Percentiles rank a stretch among this genome's conserved stretches.
phyloP scores from a whole-genome alignment of 2,797 vertebrate species.

The Macropodus opercularis region DNA sequence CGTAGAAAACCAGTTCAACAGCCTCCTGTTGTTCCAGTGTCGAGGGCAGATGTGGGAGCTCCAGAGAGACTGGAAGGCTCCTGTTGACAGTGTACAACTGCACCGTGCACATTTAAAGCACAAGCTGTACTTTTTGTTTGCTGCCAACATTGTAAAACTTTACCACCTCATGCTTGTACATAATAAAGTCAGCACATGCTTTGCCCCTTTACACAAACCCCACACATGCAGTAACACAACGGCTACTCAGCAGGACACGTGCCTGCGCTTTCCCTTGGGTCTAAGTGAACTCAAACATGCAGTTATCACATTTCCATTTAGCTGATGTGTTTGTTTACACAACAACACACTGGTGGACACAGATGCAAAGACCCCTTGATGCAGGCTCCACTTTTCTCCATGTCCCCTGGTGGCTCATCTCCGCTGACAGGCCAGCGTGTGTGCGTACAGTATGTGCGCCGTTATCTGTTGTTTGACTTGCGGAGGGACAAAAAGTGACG shows the following conservation, averaged over 20 bases:
- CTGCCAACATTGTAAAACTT: conserved; percentile 11
- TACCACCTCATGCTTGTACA: conserved; percentile 13
- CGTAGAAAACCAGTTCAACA: neutral
- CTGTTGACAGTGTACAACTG: neutral
- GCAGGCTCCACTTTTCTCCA: neutral
- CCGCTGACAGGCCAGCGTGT: neutral
- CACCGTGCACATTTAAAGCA: neutral
- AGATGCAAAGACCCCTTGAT: neutral
- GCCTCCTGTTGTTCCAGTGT: neutral
- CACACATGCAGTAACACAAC: neutral
- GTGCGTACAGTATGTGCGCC: neutral
- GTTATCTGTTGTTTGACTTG: conserved; percentile 29
- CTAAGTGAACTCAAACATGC: conserved; percentile 10
- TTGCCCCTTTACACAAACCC: neutral
- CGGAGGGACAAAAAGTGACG: conserved; percentile 10
- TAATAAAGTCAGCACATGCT: conserved; percentile 31
- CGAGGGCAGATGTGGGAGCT: neutral
- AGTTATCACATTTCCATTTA: conserved; percentile 48
- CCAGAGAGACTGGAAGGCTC: neutral
- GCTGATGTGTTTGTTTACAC: conserved; percentile 41
- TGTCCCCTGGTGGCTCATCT: conserved; percentile 25
- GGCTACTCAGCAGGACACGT: conserved; percentile 6
- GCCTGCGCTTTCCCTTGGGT: conserved; percentile 27
- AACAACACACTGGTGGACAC: conserved; percentile 1
- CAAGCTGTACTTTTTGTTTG: neutral